Conservation (phyloP, 2,113 vertebrate species). For the Thalassoma bifasciatum region DNA sequence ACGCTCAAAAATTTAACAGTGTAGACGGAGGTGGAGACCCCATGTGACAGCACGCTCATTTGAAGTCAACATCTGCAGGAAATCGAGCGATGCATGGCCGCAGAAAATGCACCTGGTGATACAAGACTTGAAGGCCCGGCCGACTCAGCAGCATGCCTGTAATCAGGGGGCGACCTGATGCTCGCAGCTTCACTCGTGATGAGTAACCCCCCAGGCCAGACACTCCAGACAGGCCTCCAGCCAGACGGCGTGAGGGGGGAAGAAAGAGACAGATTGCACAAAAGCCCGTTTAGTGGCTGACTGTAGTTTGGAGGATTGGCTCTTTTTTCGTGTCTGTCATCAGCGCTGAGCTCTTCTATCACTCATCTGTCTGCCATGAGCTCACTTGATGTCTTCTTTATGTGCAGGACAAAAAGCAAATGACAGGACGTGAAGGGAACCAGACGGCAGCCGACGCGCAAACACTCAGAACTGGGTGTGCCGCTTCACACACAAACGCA, state of each 20-base stretch:
- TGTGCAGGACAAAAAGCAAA: conserved; percentile 55
- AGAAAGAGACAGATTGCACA: conserved; percentile 48
- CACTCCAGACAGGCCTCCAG: conserved; percentile 56
- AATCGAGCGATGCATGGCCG: conserved; percentile 5
- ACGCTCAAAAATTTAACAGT: no score
- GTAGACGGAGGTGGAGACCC: not conserved
- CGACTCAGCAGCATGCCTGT: conserved; percentile 52
- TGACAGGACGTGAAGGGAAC: conserved; percentile 54
- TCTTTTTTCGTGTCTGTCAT: conserved; percentile 69
- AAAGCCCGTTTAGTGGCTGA: conserved; percentile 62
- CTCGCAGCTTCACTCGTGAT: conserved; percentile 54
- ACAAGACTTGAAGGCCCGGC: conserved; percentile 50
- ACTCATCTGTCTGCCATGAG: conserved; percentile 67
- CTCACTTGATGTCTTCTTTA: conserved; percentile 76
- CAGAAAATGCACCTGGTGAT: conserved; percentile 56
- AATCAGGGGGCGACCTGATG: conserved; percentile 54
- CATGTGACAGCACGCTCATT: not conserved
- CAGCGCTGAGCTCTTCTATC: conserved; percentile 66
- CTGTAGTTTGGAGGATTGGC: conserved; percentile 54
- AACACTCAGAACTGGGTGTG: conserved; percentile 46
- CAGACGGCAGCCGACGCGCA: conserved; percentile 37
- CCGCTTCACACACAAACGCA: conserved; percentile 13
- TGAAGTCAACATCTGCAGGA: conserved; percentile 20
- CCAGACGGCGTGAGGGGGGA: conserved; percentile 40
- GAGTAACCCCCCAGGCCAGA: conserved; percentile 73